Base-by-base conservation (phyloP, 30 jellyfish, hydroid and myxozoan genomes). In the Nemopilema nomurai region DNA sequence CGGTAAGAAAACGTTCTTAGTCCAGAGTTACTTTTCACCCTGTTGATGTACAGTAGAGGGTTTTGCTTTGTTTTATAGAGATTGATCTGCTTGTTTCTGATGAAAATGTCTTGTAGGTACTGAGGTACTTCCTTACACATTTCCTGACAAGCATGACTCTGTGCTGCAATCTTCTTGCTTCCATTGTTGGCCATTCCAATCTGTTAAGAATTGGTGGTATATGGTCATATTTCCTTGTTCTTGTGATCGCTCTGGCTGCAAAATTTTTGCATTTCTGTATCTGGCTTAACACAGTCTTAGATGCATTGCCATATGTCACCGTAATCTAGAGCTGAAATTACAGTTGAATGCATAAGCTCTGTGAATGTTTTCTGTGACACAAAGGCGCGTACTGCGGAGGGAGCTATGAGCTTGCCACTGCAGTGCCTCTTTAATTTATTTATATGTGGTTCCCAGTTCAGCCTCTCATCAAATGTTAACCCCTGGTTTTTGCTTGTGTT, bases 201-300 rank as follows among this genome's bases (percentile, higher is more conserved):
- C 85, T 74, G 76, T 33, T 74, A 17, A 74, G 85, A 74, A 74
- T 78, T 77, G 87, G 87, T 49, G 87, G 53, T 77, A 77, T 77
- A 62, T 77, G 87, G 70, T 79, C 82, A 49, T 79, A 63, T 63
- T 79, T 79, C 89, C 69, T 79, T 62, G 89, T 79, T 79, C 89
- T 64, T 79, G 89, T 79, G 89, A 79, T 79, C 79, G 65, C 89
- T 24, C 89, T 57, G 79, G 89, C 89, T 79, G 89, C 89, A 77
- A 77, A 77, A 77, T 52, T 77, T 74, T 31, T 76, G 25, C 73
- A 74, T 74, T 51, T 74, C 85, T 74, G 85, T 74, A 74, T 74
- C 85, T 74, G 31, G 85, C 49, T 74, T 74, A 74, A 74, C 49
- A 76, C 87, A 62, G 87, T 50, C 50, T 77, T 50, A 77, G 77